Base-by-base conservation (phyloP, 2,797 vertebrate genomes). In the Arctocebus calabarensis region DNA sequence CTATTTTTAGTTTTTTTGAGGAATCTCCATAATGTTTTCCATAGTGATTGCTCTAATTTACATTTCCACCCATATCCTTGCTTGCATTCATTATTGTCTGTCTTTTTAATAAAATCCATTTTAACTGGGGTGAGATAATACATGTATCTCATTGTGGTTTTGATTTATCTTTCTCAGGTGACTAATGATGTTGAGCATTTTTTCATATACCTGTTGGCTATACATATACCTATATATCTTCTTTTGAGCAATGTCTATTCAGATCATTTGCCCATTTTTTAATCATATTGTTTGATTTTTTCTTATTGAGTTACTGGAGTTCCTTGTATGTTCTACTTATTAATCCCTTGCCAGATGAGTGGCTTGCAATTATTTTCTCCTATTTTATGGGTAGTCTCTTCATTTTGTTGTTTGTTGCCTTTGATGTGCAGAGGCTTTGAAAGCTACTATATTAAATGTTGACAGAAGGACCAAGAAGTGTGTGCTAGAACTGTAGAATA, bases 391-490 rank as follows among this genome's bases (percentile, higher is more conserved):
- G 55, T 55, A 25, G 32, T n/a, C 16, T 66, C 64, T 66, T 66
- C 32, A n/a, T 17, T 66, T 66, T 66, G 64, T 66, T 66, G 32
- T n/a, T 66, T 66, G 64, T n/a, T 66, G 32, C 64, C 64, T 66
- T 66, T 66, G 64, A 16, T 66, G 17, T 19, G 32, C 32, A n/a
- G 32, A 66, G n/a, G 64, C 16, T 90, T 96, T 81, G 16, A 61
- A 94, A 95, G 75, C 9, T n/a, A 23, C 3, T 71, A 23, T 71
- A 74, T 81, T 88, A 85, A 73, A 29, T 92, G 14, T 78, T 84
- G 83, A 84, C 10, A 71, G 59, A 88, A 82, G 22, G 29, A 32
- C 32, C 17, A 43, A 95, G 40, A 19, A 8, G 8, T n/a, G 64
- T 32, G 8, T 93, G 32, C 2, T 68, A 64, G 22, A 89, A 84